Evolutionary conservation across 2,113 vertebrate genomes (phyloP).

Genomic region (Fregata magnificens): DNA sequence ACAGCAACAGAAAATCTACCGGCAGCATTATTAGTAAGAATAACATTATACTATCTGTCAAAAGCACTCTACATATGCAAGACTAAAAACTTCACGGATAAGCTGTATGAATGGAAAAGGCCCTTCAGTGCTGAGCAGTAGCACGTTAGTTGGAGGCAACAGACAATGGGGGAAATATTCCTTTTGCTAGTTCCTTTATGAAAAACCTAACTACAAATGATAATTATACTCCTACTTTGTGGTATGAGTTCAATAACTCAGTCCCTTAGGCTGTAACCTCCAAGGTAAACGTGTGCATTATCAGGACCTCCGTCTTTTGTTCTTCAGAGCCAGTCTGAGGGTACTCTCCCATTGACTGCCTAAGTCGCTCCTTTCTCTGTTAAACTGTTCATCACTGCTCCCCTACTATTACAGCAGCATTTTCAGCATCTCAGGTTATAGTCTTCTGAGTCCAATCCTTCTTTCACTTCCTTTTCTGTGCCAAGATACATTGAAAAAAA

Average conservation of each 20-base stretch:
- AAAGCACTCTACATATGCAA: neutral
- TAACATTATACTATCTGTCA: neutral
- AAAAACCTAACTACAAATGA: neutral
- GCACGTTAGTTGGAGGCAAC: neutral
- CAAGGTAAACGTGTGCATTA: neutral
- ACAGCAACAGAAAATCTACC: neutral
- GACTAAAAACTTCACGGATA: neutral
- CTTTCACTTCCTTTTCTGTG: neutral
- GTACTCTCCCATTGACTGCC: neutral
- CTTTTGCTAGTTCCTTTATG: neutral
- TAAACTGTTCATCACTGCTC: neutral
- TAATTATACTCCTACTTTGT: neutral
- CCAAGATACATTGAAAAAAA: neutral
- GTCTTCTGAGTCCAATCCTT: neutral
- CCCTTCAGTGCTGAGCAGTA: neutral
- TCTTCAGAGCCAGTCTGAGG: neutral
- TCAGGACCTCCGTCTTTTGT: neutral
- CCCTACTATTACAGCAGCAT: neutral
- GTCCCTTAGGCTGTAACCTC: neutral
- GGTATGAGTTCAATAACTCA: neutral
- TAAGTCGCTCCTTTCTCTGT: neutral
- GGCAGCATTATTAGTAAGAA: neutral
- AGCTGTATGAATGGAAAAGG: neutral
- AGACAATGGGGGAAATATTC: neutral
- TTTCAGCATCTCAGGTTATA: neutral